Base-by-base conservation (phyloP, 1,140 invertebrate species). In the Alviniconcha marisindica region DNA sequence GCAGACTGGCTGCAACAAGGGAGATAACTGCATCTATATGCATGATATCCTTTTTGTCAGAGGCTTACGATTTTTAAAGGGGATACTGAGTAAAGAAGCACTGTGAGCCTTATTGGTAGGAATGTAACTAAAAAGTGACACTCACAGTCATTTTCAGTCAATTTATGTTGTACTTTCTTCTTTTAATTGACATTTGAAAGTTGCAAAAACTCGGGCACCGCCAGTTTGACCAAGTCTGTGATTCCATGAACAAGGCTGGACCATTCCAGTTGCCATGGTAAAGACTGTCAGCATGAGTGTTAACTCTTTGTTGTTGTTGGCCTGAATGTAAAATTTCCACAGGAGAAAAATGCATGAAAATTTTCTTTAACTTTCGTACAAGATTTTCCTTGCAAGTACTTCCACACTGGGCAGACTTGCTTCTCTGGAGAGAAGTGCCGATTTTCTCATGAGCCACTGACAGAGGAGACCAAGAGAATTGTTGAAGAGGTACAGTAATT, bases 311-410 rank as follows among this genome's bases (percentile, higher is more conserved):
- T n/a, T n/a, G n/a, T n/a, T n/a, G n/a, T n/a, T n/a, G n/a, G n/a
- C n/a, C n/a, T n/a, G n/a, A n/a, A n/a, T n/a, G n/a, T n/a, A n/a
- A n/a, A n/a, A n/a, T n/a, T n/a, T n/a, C n/a, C n/a, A n/a, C n/a
- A n/a, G n/a, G n/a, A n/a, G n/a, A n/a, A n/a, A n/a, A n/a, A n/a
- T n/a, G n/a, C n/a, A n/a, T n/a, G n/a, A n/a, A n/a, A n/a, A 1
- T 48, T 51, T 36, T 73, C 66, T 44, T 82, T 82, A 54, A 74
- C 80, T 33, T 15, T 83, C 24, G 66, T 77, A 93, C 82, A 96
- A 88, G 98, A 99, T 92, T 99, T 98, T 92, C 98, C 98, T 51
- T 99, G 98, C 94, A 99, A 99, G 94, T 99, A 97, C 94, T 99
- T 96, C 91, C 98, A 99, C 90, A 97, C 97, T 69, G 97, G 97